A percentile compares a stretch with the other conserved stretches of the same genome.
Conservation (phyloP, 2,888 invertebrate genomes). For the Drosophila subquinaria region DNA sequence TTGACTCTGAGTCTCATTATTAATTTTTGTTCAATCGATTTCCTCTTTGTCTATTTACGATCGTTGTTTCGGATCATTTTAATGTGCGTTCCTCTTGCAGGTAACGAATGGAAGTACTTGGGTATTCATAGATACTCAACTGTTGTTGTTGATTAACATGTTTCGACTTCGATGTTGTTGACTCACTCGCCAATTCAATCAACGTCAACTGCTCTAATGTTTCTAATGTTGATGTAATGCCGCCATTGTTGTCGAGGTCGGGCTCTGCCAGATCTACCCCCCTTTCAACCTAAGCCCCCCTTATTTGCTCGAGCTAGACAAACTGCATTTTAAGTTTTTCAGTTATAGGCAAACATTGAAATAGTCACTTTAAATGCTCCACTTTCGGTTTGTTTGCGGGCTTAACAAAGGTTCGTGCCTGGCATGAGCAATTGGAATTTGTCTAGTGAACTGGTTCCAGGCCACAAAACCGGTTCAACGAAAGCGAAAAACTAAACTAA, state of each 20-base stretch:
- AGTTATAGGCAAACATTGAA: slow-evolving; percentile 40
- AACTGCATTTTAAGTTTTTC: slow-evolving; percentile 24
- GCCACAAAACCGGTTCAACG: slow-evolving; percentile 63
- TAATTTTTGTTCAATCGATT: slow-evolving; percentile 74
- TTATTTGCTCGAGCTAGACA: slow-evolving; percentile 1
- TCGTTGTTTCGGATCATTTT: slow-evolving; percentile 32
- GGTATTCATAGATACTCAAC: slow-evolving; percentile 1
- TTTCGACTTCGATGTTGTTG: slow-evolving; percentile 36
- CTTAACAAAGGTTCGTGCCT: slow-evolving; percentile 50
- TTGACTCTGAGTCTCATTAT: slow-evolving; percentile 56
- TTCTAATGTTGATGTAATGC: slow-evolving; percentile 68
- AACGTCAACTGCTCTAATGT: slow-evolving; percentile 47
- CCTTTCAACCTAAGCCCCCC: background rate
- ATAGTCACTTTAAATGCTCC: slow-evolving; percentile 29
- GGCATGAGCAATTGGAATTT: slow-evolving; percentile 61
- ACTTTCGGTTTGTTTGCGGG: slow-evolving; percentile 35
- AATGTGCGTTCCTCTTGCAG: slow-evolving; percentile 8
- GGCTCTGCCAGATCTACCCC: slow-evolving; percentile 12
- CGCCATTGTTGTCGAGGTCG: slow-evolving; percentile 73
- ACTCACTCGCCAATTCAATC: slow-evolving; percentile 57
- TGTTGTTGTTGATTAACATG: slow-evolving; percentile 59
- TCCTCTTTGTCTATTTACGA: slow-evolving; percentile 69
- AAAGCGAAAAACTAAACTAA: slow-evolving; percentile 51
- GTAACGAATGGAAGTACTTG: slow-evolving; percentile 9
- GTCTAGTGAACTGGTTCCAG: slow-evolving; percentile 58